Base-by-base conservation (phyloP, 2,888 invertebrate species). In the Philonicus albiceps region DNA sequence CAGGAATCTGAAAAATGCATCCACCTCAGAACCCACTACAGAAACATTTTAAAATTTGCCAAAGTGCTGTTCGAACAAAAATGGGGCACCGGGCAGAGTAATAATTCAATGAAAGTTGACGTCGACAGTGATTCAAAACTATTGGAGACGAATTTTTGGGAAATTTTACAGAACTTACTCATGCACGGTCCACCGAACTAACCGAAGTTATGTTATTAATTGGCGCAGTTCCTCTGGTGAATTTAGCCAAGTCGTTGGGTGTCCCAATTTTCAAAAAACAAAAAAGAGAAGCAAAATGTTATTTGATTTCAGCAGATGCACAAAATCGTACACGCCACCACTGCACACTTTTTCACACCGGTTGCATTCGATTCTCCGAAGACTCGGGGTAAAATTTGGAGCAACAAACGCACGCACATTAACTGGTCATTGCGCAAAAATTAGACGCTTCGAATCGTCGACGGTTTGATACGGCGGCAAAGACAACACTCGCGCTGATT, bases 341-440 rank as follows among this genome's bases (percentile, higher is more conserved):
- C 81, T 81, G 81, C 53, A 37, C 81, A 81, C 81, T 34, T 22
- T 55, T 22, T 31, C 19, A 81, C 78, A 49, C 78, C 37, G 49
- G 34, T 34, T 55, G 37, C 31, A 81, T 27, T 19, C 8, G 8
- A 74, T 30, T 31, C 34, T 11, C 19, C 49, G 34, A 31, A 64
- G 55, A 76, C 19, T 31, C 34, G 19, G 55, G 19, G 8, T 13
- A 37, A 43, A 22, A 81, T 81, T 81, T 81, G 55, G 55, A 81
- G 81, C 81, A 81, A 81, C 31, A 81, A 81, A 81, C 31, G n/a
- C 19, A 81, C 81, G 81, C 81, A 81, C 81, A 55, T 55, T 30
- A 64, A 81, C 55, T 80, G 27, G 37, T 8, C 81, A 81, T 81
- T 81, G 64, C 81, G 55, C 55, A 81, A 81, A 80, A 43, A 34